Conservation (phyloP, 1,140 invertebrate species). For the Drosophila oshimai region DNA sequence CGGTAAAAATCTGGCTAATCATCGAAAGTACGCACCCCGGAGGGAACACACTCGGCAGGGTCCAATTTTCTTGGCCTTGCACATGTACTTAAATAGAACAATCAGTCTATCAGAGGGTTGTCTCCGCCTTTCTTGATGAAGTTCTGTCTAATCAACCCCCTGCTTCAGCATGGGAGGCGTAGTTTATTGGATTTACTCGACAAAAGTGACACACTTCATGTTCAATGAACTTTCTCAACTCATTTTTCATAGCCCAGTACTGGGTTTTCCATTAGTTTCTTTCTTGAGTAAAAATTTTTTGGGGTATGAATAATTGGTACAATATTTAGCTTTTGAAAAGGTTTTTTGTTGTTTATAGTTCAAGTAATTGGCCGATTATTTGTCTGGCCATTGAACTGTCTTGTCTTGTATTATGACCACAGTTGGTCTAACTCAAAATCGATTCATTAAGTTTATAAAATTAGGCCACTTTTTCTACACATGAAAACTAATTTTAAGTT, state of each 20-base stretch:
- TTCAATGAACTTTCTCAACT: conserved; percentile 46
- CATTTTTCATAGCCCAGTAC: conserved; percentile 19
- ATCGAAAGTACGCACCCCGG: background rate
- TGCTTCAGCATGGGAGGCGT: conserved; percentile 18
- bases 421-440: background rate
- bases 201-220: conserved; percentile 49
- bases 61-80: conserved; percentile 2
- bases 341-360: background rate
- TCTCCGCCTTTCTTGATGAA: background rate
- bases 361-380: conserved; percentile 33
- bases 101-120: conserved; percentile 20
- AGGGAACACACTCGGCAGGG: conserved; percentile 3
- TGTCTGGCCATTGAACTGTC: conserved; percentile 42
- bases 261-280: background rate
- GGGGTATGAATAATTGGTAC: background rate
- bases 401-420: background rate
- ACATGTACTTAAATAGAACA: conserved; percentile 1
- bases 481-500: too few relatives aligned
- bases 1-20: conserved; percentile 30
- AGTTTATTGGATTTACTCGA: conserved; percentile 51
- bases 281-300: background rate
- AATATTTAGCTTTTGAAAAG: background rate
- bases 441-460: background rate
- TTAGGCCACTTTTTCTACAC: background rate
- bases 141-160: conserved; percentile 23